A percentile compares a stretch with the other conserved stretches of the same genome.
These are phyloP conservation scores for Zaprionus vittiger DNA, from an alignment of 1,140 invertebrate species.

Conservation along the genomic window DNA sequence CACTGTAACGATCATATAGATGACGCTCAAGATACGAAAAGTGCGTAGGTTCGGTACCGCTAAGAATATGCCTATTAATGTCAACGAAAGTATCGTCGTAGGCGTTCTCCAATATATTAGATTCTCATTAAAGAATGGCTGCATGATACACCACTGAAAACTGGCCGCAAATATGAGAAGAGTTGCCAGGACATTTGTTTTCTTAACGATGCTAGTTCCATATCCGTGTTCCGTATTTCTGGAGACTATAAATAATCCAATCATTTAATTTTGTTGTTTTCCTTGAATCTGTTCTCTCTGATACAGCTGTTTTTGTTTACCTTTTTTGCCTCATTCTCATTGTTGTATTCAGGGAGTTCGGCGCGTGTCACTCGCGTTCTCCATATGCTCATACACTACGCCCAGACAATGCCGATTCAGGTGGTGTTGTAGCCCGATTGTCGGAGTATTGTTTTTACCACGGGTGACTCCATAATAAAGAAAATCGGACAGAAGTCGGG, in stretches of 20 bases:
- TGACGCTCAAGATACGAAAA: neutral
- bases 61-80: neutral
- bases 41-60: neutral
- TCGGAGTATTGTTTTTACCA: neutral
- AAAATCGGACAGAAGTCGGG: neutral
- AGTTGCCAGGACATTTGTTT: neutral
- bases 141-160: conserved; percentile 1
- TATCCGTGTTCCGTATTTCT: neutral
- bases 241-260: neutral
- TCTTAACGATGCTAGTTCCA: neutral
- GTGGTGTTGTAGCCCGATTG: neutral
- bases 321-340: neutral
- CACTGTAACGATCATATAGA: neutral
- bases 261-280: neutral
- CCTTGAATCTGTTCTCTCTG: neutral
- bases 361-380: neutral
- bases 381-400: neutral
- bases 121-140: neutral
- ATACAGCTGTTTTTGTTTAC: conserved; percentile 5
- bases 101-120: neutral
- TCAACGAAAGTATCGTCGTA: neutral
- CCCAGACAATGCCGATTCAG: conserved; percentile 3
- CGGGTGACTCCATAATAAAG: neutral
- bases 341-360: neutral
- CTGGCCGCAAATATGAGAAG: neutral